Evolutionary conservation across 2,113 vertebrate genomes (phyloP).

Genomic region (Lasiurus borealis): DNA sequence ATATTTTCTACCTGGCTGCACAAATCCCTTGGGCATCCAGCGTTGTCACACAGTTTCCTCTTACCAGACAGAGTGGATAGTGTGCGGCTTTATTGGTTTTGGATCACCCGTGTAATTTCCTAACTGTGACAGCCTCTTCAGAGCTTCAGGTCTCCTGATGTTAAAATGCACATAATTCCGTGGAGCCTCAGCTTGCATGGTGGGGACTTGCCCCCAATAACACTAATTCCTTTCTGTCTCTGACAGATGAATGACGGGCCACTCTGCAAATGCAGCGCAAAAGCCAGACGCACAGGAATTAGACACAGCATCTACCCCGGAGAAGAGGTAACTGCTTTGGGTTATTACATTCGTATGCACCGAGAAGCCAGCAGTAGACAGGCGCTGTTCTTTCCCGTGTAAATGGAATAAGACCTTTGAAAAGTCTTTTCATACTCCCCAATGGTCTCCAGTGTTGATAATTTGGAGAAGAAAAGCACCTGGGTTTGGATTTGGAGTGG

Average conservation of each 20-base stretch:
- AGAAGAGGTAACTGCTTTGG: slow-evolving; percentile 92
- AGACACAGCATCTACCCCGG: slow-evolving; percentile 99
- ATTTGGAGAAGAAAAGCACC: neutral
- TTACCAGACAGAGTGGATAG: slow-evolving; percentile 55
- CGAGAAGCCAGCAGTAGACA: slow-evolving; percentile 54
- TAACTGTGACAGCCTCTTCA: slow-evolving; percentile 79
- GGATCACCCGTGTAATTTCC: slow-evolving; percentile 81
- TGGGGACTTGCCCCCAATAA: slow-evolving; percentile 70
- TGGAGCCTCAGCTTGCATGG: neutral
- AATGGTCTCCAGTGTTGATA: neutral
- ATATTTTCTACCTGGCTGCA: slow-evolving; percentile 71
- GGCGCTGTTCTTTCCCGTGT: neutral
- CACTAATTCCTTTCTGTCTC: slow-evolving; percentile 80
- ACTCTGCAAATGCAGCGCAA: slow-evolving; percentile 98
- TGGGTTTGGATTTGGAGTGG: neutral
- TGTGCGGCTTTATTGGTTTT: slow-evolving; percentile 82
- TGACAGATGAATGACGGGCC: slow-evolving; percentile 99
- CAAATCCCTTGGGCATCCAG: slow-evolving; percentile 55
- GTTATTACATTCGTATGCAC: slow-evolving; percentile 38
- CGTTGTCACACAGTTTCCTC: slow-evolving; percentile 42
- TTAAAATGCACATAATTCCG: slow-evolving; percentile 79
- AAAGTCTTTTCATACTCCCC: neutral
- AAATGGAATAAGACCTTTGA: slow-evolving; percentile 8
- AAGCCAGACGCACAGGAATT: slow-evolving; percentile 97
- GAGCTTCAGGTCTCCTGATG: slow-evolving; percentile 68